phyloP scores from a whole-genome alignment of 2,113 vertebrate species.

The Colius striatus region DNA sequence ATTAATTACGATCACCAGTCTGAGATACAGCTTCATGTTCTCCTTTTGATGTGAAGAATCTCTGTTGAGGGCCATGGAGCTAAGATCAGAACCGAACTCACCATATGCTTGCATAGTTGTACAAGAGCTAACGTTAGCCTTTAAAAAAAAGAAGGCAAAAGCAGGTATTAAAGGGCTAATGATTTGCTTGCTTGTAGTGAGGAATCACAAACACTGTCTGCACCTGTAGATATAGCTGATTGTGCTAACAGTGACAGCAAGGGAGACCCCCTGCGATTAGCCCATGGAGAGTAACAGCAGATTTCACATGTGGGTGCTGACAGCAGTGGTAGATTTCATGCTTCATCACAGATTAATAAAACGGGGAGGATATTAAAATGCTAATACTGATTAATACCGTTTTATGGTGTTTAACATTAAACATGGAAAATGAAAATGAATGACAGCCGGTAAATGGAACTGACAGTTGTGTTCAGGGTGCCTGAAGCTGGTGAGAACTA shows the following conservation, averaged over 20 bases:
- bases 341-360: constrained; percentile 62
- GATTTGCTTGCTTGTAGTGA: background rate
- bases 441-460: constrained; percentile 64
- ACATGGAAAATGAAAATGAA: constrained; percentile 66
- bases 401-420: constrained; percentile 71
- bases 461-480: constrained; percentile 51
- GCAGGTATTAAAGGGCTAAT: background rate
- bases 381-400: constrained; percentile 67
- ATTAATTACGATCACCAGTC: constrained; percentile 35
- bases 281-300: background rate
- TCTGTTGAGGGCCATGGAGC: background rate
- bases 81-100: background rate
- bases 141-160: background rate
- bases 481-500: background rate
- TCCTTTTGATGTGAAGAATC: constrained; percentile 48
- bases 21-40: background rate
- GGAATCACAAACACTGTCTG: background rate
- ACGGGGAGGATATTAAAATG: constrained; percentile 51
- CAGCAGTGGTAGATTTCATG: constrained; percentile 50
- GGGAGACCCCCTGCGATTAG: background rate
- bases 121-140: background rate
- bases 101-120: background rate
- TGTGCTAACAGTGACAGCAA: background rate
- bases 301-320: constrained; percentile 60
- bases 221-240: constrained; percentile 15